These are phyloP conservation scores for Mesembrinibis cayennensis DNA, from an alignment of 2,113 vertebrate genomes.

Conservation along the genomic window DNA sequence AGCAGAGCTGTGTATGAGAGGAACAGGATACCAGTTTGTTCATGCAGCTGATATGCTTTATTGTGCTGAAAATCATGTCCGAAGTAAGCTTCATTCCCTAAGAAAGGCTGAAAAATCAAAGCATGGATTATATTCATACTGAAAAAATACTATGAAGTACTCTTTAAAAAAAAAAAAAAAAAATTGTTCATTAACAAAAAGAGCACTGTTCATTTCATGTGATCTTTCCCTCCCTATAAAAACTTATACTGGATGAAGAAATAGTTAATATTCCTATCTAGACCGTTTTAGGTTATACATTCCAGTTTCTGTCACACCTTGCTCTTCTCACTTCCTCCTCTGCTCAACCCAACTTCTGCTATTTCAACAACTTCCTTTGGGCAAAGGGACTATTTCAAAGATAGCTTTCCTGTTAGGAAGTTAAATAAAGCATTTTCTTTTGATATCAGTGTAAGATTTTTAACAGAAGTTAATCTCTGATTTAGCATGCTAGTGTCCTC, in stretches of 20 bases:
- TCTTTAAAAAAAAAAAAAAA: background rate
- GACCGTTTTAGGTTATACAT: background rate
- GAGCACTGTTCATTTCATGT: background rate
- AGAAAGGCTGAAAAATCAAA: background rate
- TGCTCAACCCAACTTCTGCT: background rate
- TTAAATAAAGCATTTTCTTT: background rate
- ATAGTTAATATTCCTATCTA: background rate
- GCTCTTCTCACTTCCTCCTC: slow-evolving; percentile 4
- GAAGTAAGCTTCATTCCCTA: slow-evolving; percentile 76
- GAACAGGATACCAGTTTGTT: slow-evolving; percentile 87
- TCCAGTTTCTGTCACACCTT: background rate
- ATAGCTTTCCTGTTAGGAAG: background rate
- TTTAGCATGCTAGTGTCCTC: background rate
- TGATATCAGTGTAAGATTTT: background rate
- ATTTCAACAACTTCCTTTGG: slow-evolving; percentile 9
- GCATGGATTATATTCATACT: background rate
- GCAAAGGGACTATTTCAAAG: background rate
- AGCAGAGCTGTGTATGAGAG: slow-evolving; percentile 80
- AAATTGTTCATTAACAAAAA: background rate
- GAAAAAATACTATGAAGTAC: background rate
- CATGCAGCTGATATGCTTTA: slow-evolving; percentile 89
- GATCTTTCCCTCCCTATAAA: background rate
- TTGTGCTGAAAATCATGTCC: slow-evolving; percentile 84
- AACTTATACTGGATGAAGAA: background rate
- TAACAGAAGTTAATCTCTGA: background rate